phyloP scores from a whole-genome alignment of 2,113 vertebrate species.

The Urocitellus parryii region DNA sequence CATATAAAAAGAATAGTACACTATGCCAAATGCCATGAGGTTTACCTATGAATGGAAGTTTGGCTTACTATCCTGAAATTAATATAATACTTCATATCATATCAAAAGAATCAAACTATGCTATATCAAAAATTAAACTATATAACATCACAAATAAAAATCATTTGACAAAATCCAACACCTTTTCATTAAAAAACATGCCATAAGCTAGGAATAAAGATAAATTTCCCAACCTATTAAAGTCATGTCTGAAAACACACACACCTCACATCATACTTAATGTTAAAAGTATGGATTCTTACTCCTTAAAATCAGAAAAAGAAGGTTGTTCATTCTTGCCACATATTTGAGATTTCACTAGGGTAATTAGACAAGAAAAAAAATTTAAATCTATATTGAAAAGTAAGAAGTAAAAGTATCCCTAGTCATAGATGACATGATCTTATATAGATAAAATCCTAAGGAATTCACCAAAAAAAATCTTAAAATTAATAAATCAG shows the following conservation, averaged over 20 bases:
- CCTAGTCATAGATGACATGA: not conserved
- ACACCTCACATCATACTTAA: not conserved
- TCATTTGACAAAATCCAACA: not conserved
- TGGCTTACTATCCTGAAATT: not conserved
- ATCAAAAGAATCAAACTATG: not conserved
- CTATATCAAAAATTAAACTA: not conserved
- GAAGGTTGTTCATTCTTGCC: not conserved
- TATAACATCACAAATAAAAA: not conserved
- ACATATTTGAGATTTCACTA: not conserved
- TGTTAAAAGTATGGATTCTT: not conserved
- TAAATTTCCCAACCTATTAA: constrained; percentile 18
- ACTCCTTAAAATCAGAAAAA: not conserved
- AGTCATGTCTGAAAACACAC: not conserved
- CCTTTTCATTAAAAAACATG: not conserved
- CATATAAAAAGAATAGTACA: not conserved
- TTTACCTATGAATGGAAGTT: constrained; percentile 19
- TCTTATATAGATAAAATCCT: not conserved
- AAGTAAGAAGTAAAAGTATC: constrained; percentile 1
- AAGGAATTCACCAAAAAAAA: not conserved
- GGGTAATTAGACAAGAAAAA: not conserved
- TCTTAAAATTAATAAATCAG: not conserved
- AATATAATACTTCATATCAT: not conserved
- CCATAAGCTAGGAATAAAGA: not conserved
- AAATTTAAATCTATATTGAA: not conserved
- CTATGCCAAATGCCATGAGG: not conserved